Evolutionary conservation across 2,113 vertebrate genomes (phyloP).

Genomic region (Boleophthalmus pectinirostris): DNA sequence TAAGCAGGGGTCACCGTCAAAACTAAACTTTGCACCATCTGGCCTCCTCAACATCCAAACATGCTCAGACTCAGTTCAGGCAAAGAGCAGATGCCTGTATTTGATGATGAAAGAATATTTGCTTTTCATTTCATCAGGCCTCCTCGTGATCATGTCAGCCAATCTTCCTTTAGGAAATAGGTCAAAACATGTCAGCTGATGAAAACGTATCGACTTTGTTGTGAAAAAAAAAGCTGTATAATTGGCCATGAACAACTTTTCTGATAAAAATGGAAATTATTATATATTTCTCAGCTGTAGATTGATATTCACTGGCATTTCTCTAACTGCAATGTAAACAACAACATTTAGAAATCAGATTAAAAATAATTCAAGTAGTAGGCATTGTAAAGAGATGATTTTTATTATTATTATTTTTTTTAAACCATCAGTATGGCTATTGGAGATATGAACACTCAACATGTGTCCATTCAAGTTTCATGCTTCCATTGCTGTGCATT

Average conservation of each 20-base stretch:
- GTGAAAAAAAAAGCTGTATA: too few relatives aligned
- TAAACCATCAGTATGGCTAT: too few relatives aligned
- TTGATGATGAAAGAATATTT: conserved; percentile 3
- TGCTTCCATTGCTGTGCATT: too few relatives aligned
- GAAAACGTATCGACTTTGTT: background rate
- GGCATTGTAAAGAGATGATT: too few relatives aligned
- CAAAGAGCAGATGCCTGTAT: background rate
- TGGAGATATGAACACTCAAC: too few relatives aligned
- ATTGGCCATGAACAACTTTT: too few relatives aligned
- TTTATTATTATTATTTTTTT: too few relatives aligned
- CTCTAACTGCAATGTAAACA: background rate
- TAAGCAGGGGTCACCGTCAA: background rate
- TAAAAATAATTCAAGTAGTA: too few relatives aligned
- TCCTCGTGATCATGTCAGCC: background rate
- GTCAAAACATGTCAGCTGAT: background rate
- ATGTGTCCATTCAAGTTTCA: too few relatives aligned
- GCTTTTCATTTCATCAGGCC: conserved; percentile 1
- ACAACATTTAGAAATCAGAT: background rate
- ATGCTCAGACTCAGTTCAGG: background rate
- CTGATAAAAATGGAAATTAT: too few relatives aligned
- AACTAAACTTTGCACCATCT: background rate
- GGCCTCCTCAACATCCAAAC: background rate
- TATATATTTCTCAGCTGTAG: too few relatives aligned
- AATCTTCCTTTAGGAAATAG: background rate
- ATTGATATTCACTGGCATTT: background rate